A percentile compares a stretch with the other conserved stretches of the same genome.
Evolutionary conservation across 1,140 invertebrate species (phyloP).

Genomic region (Caenorhabditis briggsae): DNA sequence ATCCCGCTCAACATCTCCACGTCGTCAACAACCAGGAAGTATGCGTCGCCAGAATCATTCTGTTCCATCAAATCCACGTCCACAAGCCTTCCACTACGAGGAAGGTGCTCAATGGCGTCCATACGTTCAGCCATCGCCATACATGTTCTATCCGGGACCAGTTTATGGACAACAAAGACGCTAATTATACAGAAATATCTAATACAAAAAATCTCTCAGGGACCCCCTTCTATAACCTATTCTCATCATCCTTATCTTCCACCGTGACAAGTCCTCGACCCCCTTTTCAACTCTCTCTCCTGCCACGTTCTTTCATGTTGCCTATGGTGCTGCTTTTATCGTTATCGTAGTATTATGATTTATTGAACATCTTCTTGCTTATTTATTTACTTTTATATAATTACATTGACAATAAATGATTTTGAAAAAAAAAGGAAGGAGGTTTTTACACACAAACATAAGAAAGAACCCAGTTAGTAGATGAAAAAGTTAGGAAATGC

Average conservation of each 20-base stretch:
- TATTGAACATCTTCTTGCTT: not conserved
- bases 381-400: not conserved
- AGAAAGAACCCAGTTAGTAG: slow-evolving; percentile 10
- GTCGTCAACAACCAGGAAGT: slow-evolving; percentile 39
- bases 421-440: not conserved
- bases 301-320: slow-evolving; percentile 26
- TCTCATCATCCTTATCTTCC: slow-evolving; percentile 18
- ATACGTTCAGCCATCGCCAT: slow-evolving; percentile 38
- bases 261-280: slow-evolving; percentile 16
- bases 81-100: slow-evolving; percentile 42
- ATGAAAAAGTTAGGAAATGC: not conserved
- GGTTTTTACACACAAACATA: not conserved
- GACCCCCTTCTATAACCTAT: not conserved
- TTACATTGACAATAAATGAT: slow-evolving; percentile 16
- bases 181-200: not conserved
- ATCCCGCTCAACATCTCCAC: slow-evolving; percentile 22
- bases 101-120: slow-evolving; percentile 45
- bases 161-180: slow-evolving; percentile 42
- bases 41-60: slow-evolving; percentile 36
- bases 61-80: slow-evolving; percentile 32
- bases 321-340: slow-evolving; percentile 10
- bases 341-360: not conserved
- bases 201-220: not conserved
- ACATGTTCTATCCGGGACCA: slow-evolving; percentile 51
- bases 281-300: not conserved